These are phyloP conservation scores for Cybosia mesomella DNA, from an alignment of 2,888 invertebrate genomes.

Conservation along the genomic window DNA sequence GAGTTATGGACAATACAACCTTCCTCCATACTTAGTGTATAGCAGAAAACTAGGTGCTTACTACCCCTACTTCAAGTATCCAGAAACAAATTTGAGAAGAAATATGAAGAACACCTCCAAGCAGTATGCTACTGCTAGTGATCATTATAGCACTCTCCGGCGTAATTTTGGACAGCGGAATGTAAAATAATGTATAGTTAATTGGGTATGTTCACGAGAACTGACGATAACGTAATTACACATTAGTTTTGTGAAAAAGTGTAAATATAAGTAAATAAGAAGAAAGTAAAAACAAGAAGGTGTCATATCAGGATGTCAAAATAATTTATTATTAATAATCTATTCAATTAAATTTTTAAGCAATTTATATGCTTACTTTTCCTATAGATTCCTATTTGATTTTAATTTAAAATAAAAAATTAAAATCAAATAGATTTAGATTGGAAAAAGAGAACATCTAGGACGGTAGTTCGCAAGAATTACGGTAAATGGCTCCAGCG, in stretches of 20 bases:
- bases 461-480: no score
- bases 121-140: constrained; percentile 16
- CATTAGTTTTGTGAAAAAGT: background rate
- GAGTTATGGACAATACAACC: constrained; percentile 51
- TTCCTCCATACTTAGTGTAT: constrained; percentile 77
- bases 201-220: background rate
- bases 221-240: background rate
- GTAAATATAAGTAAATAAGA: background rate
- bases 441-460: no score
- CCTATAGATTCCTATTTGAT: no score
- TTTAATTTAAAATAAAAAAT: no score
- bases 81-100: constrained; percentile 60
- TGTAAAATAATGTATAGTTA: background rate
- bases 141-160: constrained; percentile 21
- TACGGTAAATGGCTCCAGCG: no score
- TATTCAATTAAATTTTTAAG: no score
- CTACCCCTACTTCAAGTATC: constrained; percentile 74
- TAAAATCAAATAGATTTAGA: no score
- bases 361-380: no score
- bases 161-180: constrained; percentile 5
- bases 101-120: constrained; percentile 43
- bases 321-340: no score
- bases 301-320: no score
- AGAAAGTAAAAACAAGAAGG: no score
- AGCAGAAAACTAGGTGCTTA: constrained; percentile 75